Conservation (phyloP, 2,113 vertebrate genomes). For the Tapirus terrestris region DNA sequence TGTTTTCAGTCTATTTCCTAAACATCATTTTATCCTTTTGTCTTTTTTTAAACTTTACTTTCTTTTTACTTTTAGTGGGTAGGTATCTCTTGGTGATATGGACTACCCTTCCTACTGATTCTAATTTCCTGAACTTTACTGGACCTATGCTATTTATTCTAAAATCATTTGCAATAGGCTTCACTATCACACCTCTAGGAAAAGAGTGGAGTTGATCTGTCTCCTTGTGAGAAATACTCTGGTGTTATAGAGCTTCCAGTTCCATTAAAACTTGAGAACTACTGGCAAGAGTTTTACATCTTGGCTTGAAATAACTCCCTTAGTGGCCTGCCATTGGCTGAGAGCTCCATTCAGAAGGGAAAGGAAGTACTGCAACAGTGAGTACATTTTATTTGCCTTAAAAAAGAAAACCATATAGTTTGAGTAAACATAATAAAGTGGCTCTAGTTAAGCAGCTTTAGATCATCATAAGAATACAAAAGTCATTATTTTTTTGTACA, state of each 20-base stretch:
- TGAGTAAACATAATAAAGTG: neutral
- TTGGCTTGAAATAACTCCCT: slow-evolving; percentile 65
- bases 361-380: slow-evolving; percentile 61
- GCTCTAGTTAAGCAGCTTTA: neutral
- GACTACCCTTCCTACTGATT: neutral
- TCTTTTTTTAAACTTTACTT: neutral
- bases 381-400: slow-evolving; percentile 67
- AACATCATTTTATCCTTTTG: neutral
- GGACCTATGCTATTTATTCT: slow-evolving; percentile 38
- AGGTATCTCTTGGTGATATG: neutral
- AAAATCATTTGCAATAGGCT: slow-evolving; percentile 38
- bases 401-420: neutral
- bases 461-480: neutral
- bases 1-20: slow-evolving; percentile 21
- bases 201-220: slow-evolving; percentile 35
- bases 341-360: slow-evolving; percentile 66
- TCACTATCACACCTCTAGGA: neutral
- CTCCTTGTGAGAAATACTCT: slow-evolving; percentile 3
- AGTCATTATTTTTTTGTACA: neutral
- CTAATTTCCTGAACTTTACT: slow-evolving; percentile 32
- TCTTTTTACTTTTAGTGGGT: neutral
- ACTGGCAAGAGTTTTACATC: slow-evolving; percentile 47
- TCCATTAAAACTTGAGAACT: slow-evolving; percentile 61
- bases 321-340: slow-evolving; percentile 51
- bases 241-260: slow-evolving; percentile 20